Percentiles rank a stretch among this genome's conserved stretches.
phyloP scores from a whole-genome alignment of 2,113 vertebrate genomes.

The Oryctolagus cuniculus region mOryCun1.1 NC_091447.1:20882001-20882500 shows the following conservation, averaged over 20 bases:
- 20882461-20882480: neutral
- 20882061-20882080: neutral
- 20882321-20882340: neutral
- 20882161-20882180: neutral
- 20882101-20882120: neutral
- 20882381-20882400: neutral
- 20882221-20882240: neutral
- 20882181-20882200: neutral
- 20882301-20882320: neutral
- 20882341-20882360: neutral
- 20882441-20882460: neutral
- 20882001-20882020: neutral
- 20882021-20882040: neutral
- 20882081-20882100: neutral
- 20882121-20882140: neutral
- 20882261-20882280: neutral
- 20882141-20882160: neutral
- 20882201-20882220: neutral
- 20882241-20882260: neutral
- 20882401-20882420: neutral
- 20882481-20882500: neutral
- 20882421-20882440: neutral
- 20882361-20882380: neutral
- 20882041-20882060: conserved; percentile 7
- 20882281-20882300: neutral